These are phyloP conservation scores for Drosophila baimaii DNA, from an alignment of 1,140 invertebrate species.

Conservation along the genomic window DNA sequence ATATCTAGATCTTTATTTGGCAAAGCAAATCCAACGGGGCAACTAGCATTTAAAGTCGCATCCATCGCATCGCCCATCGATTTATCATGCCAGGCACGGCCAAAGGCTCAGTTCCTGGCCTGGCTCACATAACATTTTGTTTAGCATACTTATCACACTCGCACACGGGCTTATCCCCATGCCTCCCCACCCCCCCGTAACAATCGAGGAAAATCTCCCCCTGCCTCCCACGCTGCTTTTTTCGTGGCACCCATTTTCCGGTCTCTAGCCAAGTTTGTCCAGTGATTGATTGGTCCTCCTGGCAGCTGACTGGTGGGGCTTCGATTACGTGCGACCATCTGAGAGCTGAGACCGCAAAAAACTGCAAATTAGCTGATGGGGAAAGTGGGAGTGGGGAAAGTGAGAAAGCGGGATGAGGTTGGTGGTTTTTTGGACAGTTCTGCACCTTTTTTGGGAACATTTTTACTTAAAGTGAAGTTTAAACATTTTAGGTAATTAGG, in stretches of 20 bases:
- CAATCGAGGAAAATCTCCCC: conserved; percentile 8
- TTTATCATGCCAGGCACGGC: conserved; percentile 61
- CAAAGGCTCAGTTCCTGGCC: conserved; percentile 24
- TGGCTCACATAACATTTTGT: conserved; percentile 52
- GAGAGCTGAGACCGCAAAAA: conserved; percentile 52
- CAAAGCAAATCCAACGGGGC: conserved; percentile 10
- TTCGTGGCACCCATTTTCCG: conserved; percentile 1
- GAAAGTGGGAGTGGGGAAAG: conserved; percentile 12
- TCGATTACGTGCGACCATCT: conserved; percentile 60
- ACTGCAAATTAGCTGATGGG: conserved; percentile 46
- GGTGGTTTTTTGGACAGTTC: background rate
- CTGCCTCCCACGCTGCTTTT: background rate
- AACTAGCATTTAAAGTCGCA: conserved; percentile 64
- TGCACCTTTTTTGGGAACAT: background rate
- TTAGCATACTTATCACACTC: conserved; percentile 64
- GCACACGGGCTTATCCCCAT: conserved; percentile 1
- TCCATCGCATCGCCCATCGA: conserved; percentile 44
- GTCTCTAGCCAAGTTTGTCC: conserved; percentile 26
- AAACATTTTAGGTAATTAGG: no score
- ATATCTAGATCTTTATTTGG: conserved; percentile 37
- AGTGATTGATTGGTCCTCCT: conserved; percentile 66
- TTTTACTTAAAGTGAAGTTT: background rate
- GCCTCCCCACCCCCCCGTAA: background rate
- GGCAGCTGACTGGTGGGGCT: conserved; percentile 37
- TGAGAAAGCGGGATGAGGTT: background rate